Conservation (phyloP, 2,888 invertebrate genomes). For the Stomorhina lunata region DNA sequence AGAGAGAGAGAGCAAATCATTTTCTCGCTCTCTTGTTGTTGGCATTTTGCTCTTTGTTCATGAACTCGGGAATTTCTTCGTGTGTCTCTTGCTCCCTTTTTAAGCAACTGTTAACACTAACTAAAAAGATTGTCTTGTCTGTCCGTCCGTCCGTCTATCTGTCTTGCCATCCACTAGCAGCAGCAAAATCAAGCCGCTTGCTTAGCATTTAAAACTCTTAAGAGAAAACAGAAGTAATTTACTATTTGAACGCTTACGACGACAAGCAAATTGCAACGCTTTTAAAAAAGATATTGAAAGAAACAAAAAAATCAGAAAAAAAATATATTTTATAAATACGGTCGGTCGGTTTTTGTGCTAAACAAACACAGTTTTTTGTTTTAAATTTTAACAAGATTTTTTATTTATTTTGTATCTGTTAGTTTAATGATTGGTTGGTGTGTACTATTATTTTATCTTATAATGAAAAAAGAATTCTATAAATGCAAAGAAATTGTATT, state of each 20-base stretch:
- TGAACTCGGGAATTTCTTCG: neutral
- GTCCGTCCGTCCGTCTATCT: no score
- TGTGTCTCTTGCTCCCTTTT: constrained; percentile 4
- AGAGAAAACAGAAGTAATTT: constrained; percentile 62
- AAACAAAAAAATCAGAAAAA: constrained; percentile 14
- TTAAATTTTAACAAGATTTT: constrained; percentile 22
- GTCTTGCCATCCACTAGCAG: constrained; percentile 10
- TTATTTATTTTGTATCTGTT: neutral
- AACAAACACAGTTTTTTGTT: constrained; percentile 41
- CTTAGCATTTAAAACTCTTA: constrained; percentile 40
- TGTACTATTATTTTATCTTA: constrained; percentile 36
- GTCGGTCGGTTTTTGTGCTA: constrained; percentile 44
- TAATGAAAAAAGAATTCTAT: constrained; percentile 4
- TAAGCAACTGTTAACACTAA: constrained; percentile 47
- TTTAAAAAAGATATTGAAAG: no score
- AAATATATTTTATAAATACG: constrained; percentile 30
- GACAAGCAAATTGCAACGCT: constrained; percentile 33
- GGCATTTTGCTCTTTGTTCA: neutral
- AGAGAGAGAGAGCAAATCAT: no score
- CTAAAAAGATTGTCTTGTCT: no score
- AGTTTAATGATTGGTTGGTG: constrained; percentile 16
- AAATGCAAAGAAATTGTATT: constrained; percentile 38
- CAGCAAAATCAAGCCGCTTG: constrained; percentile 34
- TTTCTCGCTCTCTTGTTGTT: neutral
- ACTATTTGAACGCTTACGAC: constrained; percentile 50